Evolutionary conservation across 2,113 vertebrate genomes (phyloP).

Genomic region (Chaetops frenatus): DNA sequence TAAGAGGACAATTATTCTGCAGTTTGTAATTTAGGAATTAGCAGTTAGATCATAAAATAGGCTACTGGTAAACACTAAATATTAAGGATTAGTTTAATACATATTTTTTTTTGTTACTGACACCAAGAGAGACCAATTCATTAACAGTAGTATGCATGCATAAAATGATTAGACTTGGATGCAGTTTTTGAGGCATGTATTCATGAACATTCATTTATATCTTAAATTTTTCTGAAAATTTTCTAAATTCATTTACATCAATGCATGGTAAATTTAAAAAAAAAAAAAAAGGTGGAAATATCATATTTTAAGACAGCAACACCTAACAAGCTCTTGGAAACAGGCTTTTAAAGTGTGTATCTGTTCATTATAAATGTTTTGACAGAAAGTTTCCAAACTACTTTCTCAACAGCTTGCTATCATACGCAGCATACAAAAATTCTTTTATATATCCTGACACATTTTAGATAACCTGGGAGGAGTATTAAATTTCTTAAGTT

Average conservation of each 20-base stretch:
- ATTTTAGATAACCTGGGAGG: not conserved
- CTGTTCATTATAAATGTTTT: not conserved
- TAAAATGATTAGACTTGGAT: not conserved
- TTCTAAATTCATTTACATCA: not conserved
- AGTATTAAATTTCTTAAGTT: not conserved
- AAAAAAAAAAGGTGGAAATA: not conserved
- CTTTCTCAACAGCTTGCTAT: not conserved
- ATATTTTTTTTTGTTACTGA: not conserved
- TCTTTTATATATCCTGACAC: not conserved
- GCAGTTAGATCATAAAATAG: conserved; percentile 33
- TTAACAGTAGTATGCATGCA: not conserved
- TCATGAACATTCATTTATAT: not conserved
- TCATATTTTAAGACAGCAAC: not conserved
- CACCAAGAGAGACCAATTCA: not conserved
- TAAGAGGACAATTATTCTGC: conserved; percentile 19
- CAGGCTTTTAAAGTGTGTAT: not conserved
- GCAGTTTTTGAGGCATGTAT: not conserved
- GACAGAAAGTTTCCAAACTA: not conserved
- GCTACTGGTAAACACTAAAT: not conserved
- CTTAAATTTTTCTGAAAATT: not conserved
- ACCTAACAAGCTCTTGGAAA: not conserved
- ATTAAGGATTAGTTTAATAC: not conserved
- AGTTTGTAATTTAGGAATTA: conserved; percentile 48
- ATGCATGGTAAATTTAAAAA: not conserved
- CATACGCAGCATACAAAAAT: not conserved